A percentile compares a stretch with the other conserved stretches of the same genome.
Evolutionary conservation across 2,888 invertebrate species (phyloP).

Genomic region (Andrena dorsata): DNA sequence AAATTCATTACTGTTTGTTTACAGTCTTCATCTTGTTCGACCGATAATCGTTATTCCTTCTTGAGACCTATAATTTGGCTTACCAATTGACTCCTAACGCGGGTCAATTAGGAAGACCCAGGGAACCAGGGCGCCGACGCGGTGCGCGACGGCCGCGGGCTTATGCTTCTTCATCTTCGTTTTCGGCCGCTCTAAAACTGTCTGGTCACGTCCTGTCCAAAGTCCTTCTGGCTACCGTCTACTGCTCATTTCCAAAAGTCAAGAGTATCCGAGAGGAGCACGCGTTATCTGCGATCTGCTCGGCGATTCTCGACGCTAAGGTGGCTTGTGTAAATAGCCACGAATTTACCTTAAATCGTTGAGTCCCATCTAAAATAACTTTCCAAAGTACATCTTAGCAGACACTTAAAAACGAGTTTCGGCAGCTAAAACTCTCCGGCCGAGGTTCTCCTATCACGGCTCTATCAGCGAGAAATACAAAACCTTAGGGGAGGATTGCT

Average conservation of each 20-base stretch:
- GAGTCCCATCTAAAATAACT: constrained; percentile 31
- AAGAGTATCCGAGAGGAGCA: constrained; percentile 24
- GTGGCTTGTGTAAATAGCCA: constrained; percentile 32
- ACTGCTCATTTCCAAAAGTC: constrained; percentile 34
- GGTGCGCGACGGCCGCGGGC: constrained; percentile 53
- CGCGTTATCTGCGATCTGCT: constrained; percentile 23
- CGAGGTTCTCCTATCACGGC: neutral
- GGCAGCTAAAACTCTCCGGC: too few species aligned
- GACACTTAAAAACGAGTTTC: neutral
- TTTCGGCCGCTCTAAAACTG: constrained; percentile 73
- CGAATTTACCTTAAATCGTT: constrained; percentile 35
- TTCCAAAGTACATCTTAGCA: neutral
- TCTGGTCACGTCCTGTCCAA: constrained; percentile 77
- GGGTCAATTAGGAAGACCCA: constrained; percentile 72
- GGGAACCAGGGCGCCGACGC: constrained; percentile 44
- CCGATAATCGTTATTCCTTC: constrained; percentile 61
- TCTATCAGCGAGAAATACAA: neutral
- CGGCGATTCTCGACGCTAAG: neutral
- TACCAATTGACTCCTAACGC: constrained; percentile 73
- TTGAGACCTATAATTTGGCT: constrained; percentile 74
- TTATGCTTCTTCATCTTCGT: constrained; percentile 55
- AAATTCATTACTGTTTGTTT: constrained; percentile 65
- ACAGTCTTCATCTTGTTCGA: constrained; percentile 44
- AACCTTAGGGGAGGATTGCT: too few species aligned
- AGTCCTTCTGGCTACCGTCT: constrained; percentile 54